A percentile compares a stretch with the other conserved stretches of the same genome.
Conservation (phyloP, 2,797 vertebrate genomes). For the Valencia hispanica region DNA sequence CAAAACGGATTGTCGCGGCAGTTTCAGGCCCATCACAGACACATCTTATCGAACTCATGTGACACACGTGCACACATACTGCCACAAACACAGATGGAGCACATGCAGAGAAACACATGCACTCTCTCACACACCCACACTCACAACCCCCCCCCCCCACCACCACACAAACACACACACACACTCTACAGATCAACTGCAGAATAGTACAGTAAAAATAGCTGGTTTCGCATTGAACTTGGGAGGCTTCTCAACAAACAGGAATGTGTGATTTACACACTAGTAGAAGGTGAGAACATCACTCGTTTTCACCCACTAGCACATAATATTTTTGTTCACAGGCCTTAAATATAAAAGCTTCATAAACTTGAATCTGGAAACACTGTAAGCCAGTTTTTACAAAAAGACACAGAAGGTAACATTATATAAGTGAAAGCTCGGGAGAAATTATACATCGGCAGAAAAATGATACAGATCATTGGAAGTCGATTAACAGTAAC, state of each 20-base stretch:
- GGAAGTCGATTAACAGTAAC: not conserved
- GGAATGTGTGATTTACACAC: conserved; percentile 42
- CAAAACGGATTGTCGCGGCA: conserved; percentile 37
- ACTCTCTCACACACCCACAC: conserved; percentile 36
- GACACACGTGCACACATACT: conserved; percentile 52
- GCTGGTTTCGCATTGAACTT: conserved; percentile 5
- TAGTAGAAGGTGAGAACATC: conserved; percentile 34
- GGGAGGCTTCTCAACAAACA: conserved; percentile 36
- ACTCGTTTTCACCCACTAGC: conserved; percentile 27
- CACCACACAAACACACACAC: conserved; percentile 5
- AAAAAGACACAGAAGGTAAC: not conserved
- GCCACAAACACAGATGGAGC: conserved; percentile 29
- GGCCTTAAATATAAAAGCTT: conserved; percentile 25
- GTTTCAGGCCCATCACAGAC: conserved; percentile 39
- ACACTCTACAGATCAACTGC: not conserved
- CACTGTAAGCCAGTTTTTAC: conserved; percentile 1
- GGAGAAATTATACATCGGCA: conserved; percentile 3
- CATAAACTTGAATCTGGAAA: conserved; percentile 12
- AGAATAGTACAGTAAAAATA: conserved; percentile 11
- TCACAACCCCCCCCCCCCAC: conserved; percentile 3
- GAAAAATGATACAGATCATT: conserved; percentile 23
- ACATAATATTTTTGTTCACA: conserved; percentile 5
- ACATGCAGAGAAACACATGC: conserved; percentile 56
- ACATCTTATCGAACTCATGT: conserved; percentile 33
- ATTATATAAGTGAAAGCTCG: conserved; percentile 12